phyloP scores from a whole-genome alignment of 1,140 invertebrate genomes.

The Saccostrea cuccullata region DNA sequence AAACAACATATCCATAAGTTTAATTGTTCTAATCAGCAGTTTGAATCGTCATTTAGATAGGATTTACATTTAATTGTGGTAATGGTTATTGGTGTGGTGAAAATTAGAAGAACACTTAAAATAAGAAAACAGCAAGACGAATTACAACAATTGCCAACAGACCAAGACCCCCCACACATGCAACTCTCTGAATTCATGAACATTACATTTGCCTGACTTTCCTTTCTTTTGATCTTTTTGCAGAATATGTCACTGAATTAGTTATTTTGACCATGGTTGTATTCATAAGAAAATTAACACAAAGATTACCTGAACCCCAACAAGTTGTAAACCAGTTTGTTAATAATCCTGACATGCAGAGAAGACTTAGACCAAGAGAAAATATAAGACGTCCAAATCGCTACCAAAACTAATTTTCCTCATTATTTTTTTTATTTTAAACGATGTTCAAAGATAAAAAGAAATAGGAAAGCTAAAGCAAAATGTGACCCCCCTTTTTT shows the following conservation, averaged over 20 bases:
- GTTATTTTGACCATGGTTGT: background rate
- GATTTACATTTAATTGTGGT: background rate
- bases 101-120: background rate
- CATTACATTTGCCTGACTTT: background rate
- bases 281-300: background rate
- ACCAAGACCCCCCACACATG: background rate
- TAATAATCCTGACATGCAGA: background rate
- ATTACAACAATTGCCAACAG: background rate
- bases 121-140: background rate
- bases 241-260: background rate
- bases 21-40: background rate
- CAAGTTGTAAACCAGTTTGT: conserved; percentile 3
- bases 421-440: too few relatives aligned
- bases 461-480: too few relatives aligned
- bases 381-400: background rate
- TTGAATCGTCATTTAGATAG: background rate
- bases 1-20: background rate
- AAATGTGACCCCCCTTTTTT: too few relatives aligned
- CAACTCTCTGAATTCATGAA: background rate
- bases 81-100: background rate
- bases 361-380: background rate
- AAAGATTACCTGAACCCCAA: background rate
- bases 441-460: too few relatives aligned
- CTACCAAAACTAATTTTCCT: background rate
- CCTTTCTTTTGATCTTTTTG: background rate